Evolutionary conservation across 2,113 vertebrate species (phyloP).

Genomic region (Neolamprologus kungweensis): DNA sequence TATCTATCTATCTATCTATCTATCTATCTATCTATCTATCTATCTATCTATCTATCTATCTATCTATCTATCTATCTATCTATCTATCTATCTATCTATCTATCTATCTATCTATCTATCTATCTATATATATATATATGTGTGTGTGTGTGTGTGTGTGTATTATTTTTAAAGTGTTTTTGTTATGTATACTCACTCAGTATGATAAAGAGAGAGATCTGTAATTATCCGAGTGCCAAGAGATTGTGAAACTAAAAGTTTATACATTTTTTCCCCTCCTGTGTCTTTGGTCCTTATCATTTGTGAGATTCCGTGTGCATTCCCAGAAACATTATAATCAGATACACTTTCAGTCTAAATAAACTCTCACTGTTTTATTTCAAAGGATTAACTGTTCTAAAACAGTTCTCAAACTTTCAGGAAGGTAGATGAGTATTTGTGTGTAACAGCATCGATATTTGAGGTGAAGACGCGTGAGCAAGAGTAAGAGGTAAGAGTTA

Average conservation of each 20-base stretch:
- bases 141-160: background rate
- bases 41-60: no score
- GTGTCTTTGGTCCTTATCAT: background rate
- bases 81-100: fast-evolving
- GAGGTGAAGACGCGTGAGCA: background rate
- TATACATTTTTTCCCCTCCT: background rate
- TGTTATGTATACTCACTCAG: background rate
- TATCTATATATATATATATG: fast-evolving
- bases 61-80: background rate
- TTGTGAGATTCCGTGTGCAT: background rate
- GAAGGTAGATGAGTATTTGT: background rate
- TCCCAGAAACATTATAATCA: background rate
- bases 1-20: no score
- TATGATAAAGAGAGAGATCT: background rate
- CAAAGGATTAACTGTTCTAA: background rate
- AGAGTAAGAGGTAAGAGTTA: background rate
- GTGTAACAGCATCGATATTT: background rate
- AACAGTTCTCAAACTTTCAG: background rate
- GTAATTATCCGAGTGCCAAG: background rate
- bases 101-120: fast-evolving
- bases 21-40: no score
- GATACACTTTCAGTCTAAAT: background rate
- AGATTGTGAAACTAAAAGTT: background rate
- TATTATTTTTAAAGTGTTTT: background rate
- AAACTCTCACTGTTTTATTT: background rate